phyloP scores from a whole-genome alignment of 2,797 vertebrate species.

The Lates japonicus region DNA sequence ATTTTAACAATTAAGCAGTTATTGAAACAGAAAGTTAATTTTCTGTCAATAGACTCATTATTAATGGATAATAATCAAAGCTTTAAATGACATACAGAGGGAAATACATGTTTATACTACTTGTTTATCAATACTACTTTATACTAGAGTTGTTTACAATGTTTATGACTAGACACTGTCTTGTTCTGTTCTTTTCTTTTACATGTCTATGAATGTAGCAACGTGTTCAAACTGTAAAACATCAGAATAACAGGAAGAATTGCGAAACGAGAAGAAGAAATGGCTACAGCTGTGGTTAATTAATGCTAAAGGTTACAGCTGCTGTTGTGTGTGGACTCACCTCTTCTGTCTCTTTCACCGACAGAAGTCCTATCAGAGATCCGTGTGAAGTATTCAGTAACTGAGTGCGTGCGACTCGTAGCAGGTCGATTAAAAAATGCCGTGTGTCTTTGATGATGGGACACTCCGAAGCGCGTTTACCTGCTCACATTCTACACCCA shows the following conservation, averaged over 20 bases:
- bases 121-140: neutral
- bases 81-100: neutral
- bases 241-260: neutral
- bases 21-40: too few relatives aligned
- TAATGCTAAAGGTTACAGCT: neutral
- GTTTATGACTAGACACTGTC: neutral
- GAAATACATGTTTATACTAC: too few relatives aligned
- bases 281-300: too few relatives aligned
- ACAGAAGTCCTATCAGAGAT: neutral
- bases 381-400: neutral
- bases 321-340: constrained; percentile 25
- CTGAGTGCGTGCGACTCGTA: accelerated
- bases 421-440: neutral
- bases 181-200: neutral
- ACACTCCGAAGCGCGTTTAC: neutral
- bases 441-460: neutral
- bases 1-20: too few relatives aligned
- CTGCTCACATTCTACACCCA: constrained; percentile 27
- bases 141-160: neutral
- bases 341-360: constrained; percentile 5
- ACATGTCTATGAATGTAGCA: accelerated
- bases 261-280: neutral
- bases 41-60: too few relatives aligned
- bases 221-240: neutral
- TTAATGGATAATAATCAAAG: too few relatives aligned